Conservation (phyloP, 2,888 invertebrate genomes). For the Aproaerema taeniolella region DNA sequence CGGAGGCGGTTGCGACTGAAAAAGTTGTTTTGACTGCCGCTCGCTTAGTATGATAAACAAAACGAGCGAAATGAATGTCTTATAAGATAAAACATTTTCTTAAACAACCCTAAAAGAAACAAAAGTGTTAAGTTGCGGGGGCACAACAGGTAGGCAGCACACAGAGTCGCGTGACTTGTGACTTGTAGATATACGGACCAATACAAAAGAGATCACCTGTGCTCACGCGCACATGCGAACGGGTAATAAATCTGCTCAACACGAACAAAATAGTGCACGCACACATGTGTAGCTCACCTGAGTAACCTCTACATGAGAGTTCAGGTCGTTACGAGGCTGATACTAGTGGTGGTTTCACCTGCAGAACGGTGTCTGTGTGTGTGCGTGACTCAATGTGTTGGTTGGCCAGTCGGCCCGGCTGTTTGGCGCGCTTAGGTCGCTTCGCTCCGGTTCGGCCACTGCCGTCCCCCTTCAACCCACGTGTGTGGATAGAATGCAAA, state of each 20-base stretch:
- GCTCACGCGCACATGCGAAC: slow-evolving; percentile 39
- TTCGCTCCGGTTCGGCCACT: slow-evolving; percentile 24
- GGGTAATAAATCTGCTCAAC: slow-evolving; percentile 62
- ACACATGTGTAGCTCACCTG: slow-evolving; percentile 48
- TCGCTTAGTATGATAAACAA: slow-evolving; percentile 34
- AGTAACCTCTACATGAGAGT: slow-evolving; percentile 58
- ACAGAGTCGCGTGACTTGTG: slow-evolving; percentile 62
- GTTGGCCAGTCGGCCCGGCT: slow-evolving; percentile 67
- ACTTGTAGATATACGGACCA: slow-evolving; percentile 48
- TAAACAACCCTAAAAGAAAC: slow-evolving; percentile 54
- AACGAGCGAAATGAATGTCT: slow-evolving; percentile 39
- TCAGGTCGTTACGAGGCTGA: slow-evolving; percentile 58
- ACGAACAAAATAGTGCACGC: slow-evolving; percentile 68
- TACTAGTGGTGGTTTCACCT: slow-evolving; percentile 71
- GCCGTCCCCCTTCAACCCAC: slow-evolving; percentile 47
- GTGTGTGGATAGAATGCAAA: slow-evolving; percentile 54
- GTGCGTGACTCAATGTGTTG: slow-evolving; percentile 54
- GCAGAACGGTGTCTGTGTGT: slow-evolving; percentile 53
- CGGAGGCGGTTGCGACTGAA: slow-evolving; percentile 1
- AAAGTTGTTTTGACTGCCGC: slow-evolving; percentile 27
- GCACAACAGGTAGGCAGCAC: slow-evolving; percentile 67
- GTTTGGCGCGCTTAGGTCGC: slow-evolving; percentile 69
- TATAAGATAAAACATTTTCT: slow-evolving; percentile 47
- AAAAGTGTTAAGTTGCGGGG: slow-evolving; percentile 63
- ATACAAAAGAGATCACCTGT: slow-evolving; percentile 58